Evolutionary conservation across 2,888 invertebrate species (phyloP).

Genomic region (Phasia obesa): DNA sequence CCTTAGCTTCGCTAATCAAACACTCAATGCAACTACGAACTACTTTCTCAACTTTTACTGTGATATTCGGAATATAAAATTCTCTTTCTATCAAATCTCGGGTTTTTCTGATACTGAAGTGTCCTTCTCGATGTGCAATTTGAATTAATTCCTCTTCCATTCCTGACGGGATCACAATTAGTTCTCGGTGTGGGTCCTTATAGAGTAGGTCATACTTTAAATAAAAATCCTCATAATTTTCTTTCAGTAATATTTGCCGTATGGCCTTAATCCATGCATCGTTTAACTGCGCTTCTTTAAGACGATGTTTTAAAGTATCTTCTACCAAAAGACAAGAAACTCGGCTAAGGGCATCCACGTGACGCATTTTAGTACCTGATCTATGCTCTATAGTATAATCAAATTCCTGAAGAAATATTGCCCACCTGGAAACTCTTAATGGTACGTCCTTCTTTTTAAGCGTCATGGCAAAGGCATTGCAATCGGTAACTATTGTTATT

Average conservation of each 20-base stretch:
- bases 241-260: no score
- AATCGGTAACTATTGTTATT: slow-evolving; percentile 75
- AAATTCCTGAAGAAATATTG: slow-evolving; percentile 59
- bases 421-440: slow-evolving; percentile 56
- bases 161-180: background rate
- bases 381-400: slow-evolving; percentile 50
- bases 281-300: no score
- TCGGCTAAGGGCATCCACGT: no score
- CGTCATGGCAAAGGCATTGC: no score
- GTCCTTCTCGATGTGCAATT: slow-evolving; percentile 5
- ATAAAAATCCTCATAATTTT: background rate
- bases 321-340: no score
- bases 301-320: no score
- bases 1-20: background rate
- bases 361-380: slow-evolving; percentile 34
- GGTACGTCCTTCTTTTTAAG: slow-evolving; percentile 74
- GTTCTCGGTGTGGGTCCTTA: background rate
- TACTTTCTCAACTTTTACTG: background rate
- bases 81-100: background rate
- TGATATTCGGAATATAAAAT: background rate
- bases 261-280: no score
- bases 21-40: background rate
- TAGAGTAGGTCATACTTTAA: background rate
- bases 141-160: background rate
- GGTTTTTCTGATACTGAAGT: background rate